Evolutionary conservation across 2,888 invertebrate genomes (phyloP), one percentile per base, ranked within the genome.

Genomic region (Apodemia mormo): DNA sequence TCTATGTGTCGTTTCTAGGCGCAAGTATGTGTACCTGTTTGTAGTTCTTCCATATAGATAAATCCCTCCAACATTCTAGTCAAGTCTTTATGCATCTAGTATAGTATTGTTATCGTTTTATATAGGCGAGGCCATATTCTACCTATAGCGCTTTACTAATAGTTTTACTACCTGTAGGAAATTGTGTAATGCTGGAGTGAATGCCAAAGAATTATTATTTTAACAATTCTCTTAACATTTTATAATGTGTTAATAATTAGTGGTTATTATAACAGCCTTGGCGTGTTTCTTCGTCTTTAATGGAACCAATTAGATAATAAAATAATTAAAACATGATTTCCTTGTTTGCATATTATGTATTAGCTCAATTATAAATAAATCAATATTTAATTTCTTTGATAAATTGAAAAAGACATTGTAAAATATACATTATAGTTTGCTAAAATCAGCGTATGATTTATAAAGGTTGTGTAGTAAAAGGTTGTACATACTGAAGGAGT

Each of bases 31-130:
- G 45, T 45, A 45, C 45, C 45, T 45, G 67, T 70, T 65, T 71
- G 81, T 85, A 85, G 84, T 78, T 85, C 84, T 86, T 87, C 87
- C 86, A 86, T 81, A 79, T 82, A 83, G 84, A 85, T 83, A 87
- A 91, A 85, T 92, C 92, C 92, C 90, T 92, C 91, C 92, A 90
- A 80, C 75, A 81, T 85, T 82, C 80, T 89, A 88, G 86, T 83
- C 40, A 40, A 40, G 6, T 40, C 40, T 81, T 87, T 37, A 75
- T 71, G 74, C 78, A 78, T 76, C 73, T 79, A 79, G 79, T 73
- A 75, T 84, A 81, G 80, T 81, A 72, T 82, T 88, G 89, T 91
- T 91, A 88, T 88, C 74, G 82, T 88, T 90, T 85, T 79, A 77
- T 82, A 78, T 87, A 87, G 89, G 87, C 89, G 88, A 90, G 88